Percentiles rank a stretch among this genome's conserved stretches.
These are phyloP conservation scores for Pocillopora damicornis DNA, from an alignment of 64 coral and sea anemone species.

Conservation along the genomic window DNA sequence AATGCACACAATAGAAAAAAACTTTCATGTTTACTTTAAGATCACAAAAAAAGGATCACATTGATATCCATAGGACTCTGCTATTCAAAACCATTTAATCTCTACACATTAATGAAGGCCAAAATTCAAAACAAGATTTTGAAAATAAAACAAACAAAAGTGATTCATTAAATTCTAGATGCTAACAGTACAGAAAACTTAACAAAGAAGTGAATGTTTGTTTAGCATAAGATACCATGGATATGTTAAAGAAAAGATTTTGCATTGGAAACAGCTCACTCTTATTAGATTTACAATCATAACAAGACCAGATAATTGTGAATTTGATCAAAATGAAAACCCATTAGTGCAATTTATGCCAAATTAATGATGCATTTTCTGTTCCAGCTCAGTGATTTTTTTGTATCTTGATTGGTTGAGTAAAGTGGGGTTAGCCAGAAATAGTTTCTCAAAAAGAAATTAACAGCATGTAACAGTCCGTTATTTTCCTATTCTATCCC, in stretches of 20 bases:
- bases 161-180: neutral
- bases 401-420: neutral
- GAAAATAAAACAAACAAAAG: slow-evolving; percentile 14
- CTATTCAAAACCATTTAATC: slow-evolving; percentile 26
- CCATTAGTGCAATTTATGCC: neutral
- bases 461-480: slow-evolving; percentile 11
- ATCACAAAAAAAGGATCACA: slow-evolving; percentile 3
- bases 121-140: neutral
- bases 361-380: neutral
- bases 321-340: neutral
- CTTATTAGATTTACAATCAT: neutral
- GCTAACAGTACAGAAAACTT: neutral
- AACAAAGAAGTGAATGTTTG: neutral
- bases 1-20: neutral
- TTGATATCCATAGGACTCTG: neutral
- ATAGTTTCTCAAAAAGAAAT: neutral
- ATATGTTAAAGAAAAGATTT: neutral
- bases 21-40: slow-evolving; percentile 2
- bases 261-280: neutral
- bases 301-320: neutral
- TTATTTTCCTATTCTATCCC: neutral
- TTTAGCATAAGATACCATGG: neutral
- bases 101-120: slow-evolving; percentile 11
- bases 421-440: neutral
- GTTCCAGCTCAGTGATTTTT: neutral